Conservation (phyloP, 1,140 invertebrate species). For the Galendromus occidentalis region DNA sequence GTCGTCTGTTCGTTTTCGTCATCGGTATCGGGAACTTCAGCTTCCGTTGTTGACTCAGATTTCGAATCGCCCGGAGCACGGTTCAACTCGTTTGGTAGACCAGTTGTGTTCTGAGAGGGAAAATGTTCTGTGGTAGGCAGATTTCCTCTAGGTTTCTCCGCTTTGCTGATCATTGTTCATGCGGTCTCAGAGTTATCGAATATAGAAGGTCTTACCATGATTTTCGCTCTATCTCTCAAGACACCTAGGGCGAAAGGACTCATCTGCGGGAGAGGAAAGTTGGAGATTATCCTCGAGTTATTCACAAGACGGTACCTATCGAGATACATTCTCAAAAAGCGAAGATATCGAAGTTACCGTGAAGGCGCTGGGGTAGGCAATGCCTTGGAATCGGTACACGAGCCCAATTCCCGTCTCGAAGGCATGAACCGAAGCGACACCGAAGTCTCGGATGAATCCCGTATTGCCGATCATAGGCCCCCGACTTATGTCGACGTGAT, state of each 20-base stretch:
- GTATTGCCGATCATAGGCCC: constrained; percentile 69
- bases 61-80: background rate
- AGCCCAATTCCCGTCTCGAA: constrained; percentile 36
- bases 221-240: background rate
- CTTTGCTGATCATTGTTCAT: background rate
- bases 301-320: background rate
- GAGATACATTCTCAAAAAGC: background rate
- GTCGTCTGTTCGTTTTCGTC: background rate
- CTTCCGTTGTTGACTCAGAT: background rate
- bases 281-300: background rate
- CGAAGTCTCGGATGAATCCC: constrained; percentile 46
- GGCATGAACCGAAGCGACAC: constrained; percentile 40
- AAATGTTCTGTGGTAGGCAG: background rate
- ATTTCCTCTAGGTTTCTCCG: background rate
- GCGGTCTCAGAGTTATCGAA: background rate
- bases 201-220: background rate
- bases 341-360: constrained; percentile 25
- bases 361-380: constrained; percentile 55
- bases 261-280: background rate
- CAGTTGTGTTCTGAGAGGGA: background rate
- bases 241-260: background rate
- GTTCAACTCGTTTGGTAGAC: background rate
- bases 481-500: constrained; percentile 71
- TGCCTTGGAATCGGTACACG: constrained; percentile 70
- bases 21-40: background rate